Evolutionary conservation across 53 echinoderm and acorn worm species (phyloP).

Genomic region (Hippasteria phrygiana): DNA sequence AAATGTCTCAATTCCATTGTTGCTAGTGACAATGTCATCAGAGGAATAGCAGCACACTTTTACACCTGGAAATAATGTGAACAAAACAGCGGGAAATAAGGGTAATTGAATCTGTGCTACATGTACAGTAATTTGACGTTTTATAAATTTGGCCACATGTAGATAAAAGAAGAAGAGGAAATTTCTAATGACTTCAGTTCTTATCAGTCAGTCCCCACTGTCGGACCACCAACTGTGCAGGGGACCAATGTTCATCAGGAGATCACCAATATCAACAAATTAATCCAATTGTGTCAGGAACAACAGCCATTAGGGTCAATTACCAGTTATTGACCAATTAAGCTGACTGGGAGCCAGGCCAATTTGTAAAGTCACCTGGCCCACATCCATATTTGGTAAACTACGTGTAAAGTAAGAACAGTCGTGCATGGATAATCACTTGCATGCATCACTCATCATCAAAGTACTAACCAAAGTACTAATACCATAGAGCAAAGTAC

Average conservation of each 20-base stretch:
- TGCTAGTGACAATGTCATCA: too few relatives aligned
- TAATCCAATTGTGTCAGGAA: not conserved
- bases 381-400: too few relatives aligned
- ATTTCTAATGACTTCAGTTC: not conserved
- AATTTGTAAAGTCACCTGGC: not conserved
- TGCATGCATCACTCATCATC: too few relatives aligned
- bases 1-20: too few relatives aligned
- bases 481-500: too few relatives aligned
- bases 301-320: not conserved
- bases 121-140: not conserved
- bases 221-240: not conserved
- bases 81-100: too few relatives aligned
- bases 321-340: not conserved
- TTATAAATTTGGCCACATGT: not conserved
- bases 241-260: not conserved
- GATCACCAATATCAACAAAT: not conserved
- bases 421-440: too few relatives aligned
- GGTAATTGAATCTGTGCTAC: not conserved
- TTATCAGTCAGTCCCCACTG: not conserved
- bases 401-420: too few relatives aligned
- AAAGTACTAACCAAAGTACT: too few relatives aligned
- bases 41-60: too few relatives aligned
- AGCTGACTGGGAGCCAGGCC: not conserved
- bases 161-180: not conserved
- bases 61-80: too few relatives aligned